phyloP scores from a whole-genome alignment of 2,888 invertebrate species.

The Ectemnius cavifrons region DNA sequence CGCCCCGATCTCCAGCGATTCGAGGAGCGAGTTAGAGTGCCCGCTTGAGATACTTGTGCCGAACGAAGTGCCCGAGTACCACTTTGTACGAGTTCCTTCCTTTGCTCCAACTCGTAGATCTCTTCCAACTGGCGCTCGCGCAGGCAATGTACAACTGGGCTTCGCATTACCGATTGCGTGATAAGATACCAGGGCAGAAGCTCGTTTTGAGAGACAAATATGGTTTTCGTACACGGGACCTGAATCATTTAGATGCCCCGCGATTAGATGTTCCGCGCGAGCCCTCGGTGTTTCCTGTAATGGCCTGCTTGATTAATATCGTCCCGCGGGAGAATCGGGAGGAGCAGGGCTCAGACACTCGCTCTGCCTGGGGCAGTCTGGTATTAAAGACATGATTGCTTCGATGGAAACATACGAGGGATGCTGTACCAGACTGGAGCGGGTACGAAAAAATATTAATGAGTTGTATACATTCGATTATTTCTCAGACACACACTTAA shows the following conservation, averaged over 20 bases:
- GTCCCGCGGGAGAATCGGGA: neutral
- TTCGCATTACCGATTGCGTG: slow-evolving; percentile 26
- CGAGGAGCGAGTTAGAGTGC: slow-evolving; percentile 33
- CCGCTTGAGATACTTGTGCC: slow-evolving; percentile 32
- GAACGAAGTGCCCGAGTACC: slow-evolving; percentile 37
- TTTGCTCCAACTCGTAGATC: slow-evolving; percentile 5
- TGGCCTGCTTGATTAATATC: neutral
- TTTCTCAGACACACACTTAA: too few species aligned
- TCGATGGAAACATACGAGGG: too few species aligned
- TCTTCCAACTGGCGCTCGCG: slow-evolving; percentile 9
- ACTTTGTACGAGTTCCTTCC: slow-evolving; percentile 39
- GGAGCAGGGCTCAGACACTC: too few species aligned
- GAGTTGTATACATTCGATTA: too few species aligned
- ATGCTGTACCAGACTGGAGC: too few species aligned
- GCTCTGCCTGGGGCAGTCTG: too few species aligned
- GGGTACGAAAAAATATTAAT: too few species aligned
- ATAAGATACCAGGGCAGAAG: slow-evolving; percentile 31
- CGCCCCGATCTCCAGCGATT: slow-evolving; percentile 37
- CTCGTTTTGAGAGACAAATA: slow-evolving; percentile 23
- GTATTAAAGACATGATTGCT: too few species aligned
- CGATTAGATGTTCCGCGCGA: slow-evolving; percentile 2
- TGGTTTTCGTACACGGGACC: slow-evolving; percentile 19
- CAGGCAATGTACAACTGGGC: slow-evolving; percentile 10
- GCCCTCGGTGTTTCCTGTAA: neutral
- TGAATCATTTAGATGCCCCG: slow-evolving; percentile 4